phyloP scores from a whole-genome alignment of 2,888 invertebrate genomes.

The Cryptus armator region DNA sequence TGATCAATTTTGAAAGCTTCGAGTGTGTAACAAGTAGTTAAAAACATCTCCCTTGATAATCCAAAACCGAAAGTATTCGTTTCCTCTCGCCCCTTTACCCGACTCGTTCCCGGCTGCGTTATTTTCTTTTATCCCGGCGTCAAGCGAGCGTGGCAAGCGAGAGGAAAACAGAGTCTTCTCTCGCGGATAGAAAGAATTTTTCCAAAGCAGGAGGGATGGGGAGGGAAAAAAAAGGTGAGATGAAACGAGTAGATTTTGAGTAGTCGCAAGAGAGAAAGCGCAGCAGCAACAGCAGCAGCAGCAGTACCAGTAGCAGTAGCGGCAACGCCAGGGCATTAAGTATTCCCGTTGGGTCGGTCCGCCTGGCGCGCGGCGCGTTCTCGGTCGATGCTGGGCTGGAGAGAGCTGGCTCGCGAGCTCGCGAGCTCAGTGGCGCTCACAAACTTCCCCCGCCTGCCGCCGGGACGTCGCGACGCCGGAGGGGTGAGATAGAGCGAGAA shows the following conservation, averaged over 20 bases:
- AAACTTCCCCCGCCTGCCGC: conserved; percentile 47
- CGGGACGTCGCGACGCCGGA: conserved; percentile 58
- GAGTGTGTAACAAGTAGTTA: conserved; percentile 66
- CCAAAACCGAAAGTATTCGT: conserved; percentile 42
- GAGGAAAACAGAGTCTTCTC: conserved; percentile 26
- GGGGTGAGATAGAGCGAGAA: conserved; percentile 45
- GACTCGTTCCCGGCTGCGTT: conserved; percentile 56
- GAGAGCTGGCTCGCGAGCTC: conserved; percentile 63
- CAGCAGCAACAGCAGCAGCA: conserved; percentile 65
- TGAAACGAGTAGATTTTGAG: conserved; percentile 40
- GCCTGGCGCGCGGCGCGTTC: conserved; percentile 76
- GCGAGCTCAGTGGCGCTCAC: conserved; percentile 62
- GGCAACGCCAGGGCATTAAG: conserved; percentile 80
- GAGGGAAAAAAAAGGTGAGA: conserved; percentile 20
- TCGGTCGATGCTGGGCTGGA: conserved; percentile 81
- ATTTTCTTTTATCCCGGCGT: conserved; percentile 78
- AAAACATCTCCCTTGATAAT: conserved; percentile 50
- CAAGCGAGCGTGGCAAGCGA: conserved; percentile 79
- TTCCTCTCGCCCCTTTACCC: conserved; percentile 41
- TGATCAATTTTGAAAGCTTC: conserved; percentile 1
- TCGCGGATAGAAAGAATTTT: conserved; percentile 74
- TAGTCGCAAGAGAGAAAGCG: conserved; percentile 10
- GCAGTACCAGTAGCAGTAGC: conserved; percentile 60
- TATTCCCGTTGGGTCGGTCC: conserved; percentile 83
- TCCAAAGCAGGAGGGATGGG: neutral